Conservation (phyloP, 2,888 invertebrate genomes). For the Aromia moschata region DNA sequence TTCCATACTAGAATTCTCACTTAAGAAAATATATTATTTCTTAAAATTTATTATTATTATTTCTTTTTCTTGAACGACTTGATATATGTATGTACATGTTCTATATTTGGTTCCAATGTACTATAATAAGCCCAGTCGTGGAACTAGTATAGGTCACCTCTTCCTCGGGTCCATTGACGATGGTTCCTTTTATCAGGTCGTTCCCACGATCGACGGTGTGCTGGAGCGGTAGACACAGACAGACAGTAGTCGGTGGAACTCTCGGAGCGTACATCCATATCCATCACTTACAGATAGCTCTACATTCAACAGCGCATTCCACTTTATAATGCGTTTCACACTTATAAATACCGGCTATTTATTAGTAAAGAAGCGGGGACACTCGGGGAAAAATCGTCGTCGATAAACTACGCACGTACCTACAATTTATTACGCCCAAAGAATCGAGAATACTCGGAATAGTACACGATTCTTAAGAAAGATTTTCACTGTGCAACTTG, state of each 20-base stretch:
- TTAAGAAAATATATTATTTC: no score
- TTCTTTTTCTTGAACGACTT: no score
- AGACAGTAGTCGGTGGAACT: constrained; percentile 44
- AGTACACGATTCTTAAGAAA: no score
- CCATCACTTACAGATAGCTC: constrained; percentile 46
- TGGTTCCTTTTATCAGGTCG: constrained; percentile 34
- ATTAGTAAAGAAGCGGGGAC: constrained; percentile 15
- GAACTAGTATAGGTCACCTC: constrained; percentile 5
- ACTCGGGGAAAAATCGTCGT: constrained; percentile 9
- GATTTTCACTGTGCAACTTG: no score
- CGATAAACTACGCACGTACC: not conserved
- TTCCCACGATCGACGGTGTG: constrained; percentile 39
- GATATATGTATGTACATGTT: no score
- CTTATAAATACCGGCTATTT: constrained; percentile 25
- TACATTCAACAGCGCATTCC: constrained; percentile 41
- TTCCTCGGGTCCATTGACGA: constrained; percentile 21
- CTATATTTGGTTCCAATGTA: no score
- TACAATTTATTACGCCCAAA: no score
- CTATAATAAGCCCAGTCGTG: no score
- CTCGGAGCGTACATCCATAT: constrained; percentile 45
- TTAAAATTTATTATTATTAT: no score
- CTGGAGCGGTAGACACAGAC: constrained; percentile 25
- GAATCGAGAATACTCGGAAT: no score
- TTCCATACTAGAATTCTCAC: no score
- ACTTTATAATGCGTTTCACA: constrained; percentile 36